Evolutionary conservation across 1,140 invertebrate species (phyloP).

Genomic region (Eurosta solidaginis): DNA sequence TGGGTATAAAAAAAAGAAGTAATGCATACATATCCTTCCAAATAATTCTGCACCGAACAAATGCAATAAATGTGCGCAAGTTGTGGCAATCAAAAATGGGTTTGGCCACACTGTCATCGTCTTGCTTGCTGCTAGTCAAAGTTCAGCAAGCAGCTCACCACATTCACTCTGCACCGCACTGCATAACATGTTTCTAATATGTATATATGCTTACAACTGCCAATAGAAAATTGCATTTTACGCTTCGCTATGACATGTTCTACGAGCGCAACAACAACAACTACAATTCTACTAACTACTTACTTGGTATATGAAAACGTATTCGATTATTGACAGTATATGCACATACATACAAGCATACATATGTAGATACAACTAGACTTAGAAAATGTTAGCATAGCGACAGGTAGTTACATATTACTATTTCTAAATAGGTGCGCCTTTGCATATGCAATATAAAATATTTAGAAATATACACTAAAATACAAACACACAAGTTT

Average conservation of each 20-base stretch:
- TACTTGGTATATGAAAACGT: neutral
- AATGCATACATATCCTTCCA: neutral
- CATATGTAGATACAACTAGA: neutral
- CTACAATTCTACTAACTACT: neutral
- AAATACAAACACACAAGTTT: neutral
- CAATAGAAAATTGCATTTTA: slow-evolving; percentile 33
- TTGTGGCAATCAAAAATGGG: slow-evolving; percentile 13
- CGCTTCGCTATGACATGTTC: slow-evolving; percentile 22
- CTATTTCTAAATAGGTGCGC: slow-evolving; percentile 22
- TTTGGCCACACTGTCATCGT: slow-evolving; percentile 12
- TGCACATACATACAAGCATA: neutral
- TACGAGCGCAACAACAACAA: neutral
- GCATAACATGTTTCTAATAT: neutral
- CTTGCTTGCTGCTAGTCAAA: slow-evolving; percentile 1
- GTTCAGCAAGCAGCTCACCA: neutral
- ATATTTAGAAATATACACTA: neutral
- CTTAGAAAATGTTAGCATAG: neutral
- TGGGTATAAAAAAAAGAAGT: neutral
- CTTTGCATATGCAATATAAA: slow-evolving; percentile 28
- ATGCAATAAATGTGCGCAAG: slow-evolving; percentile 25
- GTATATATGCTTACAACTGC: slow-evolving; percentile 27
- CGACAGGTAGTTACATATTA: slow-evolving; percentile 19
- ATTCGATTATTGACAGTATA: slow-evolving; percentile 19
- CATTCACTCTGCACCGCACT: neutral
- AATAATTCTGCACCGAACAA: slow-evolving; percentile 1